Base-by-base conservation (phyloP, 2,113 vertebrate species). In the Scomber scombrus region DNA sequence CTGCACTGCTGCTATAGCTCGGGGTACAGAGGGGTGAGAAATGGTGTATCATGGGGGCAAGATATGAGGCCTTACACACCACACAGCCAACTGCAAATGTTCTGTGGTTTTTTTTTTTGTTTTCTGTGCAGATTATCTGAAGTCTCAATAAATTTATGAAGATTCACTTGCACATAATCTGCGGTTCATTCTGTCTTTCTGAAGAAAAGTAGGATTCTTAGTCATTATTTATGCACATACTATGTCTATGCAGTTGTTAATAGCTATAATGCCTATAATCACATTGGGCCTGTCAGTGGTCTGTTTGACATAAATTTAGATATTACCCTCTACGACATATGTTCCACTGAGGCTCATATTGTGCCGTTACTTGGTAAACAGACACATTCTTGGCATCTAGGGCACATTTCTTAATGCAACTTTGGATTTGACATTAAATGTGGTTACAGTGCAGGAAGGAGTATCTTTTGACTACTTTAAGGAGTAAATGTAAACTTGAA, bases 281-380 rank as follows among this genome's bases (percentile, higher is more conserved):
- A 71, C 55, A 71, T 12, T 18, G 40, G 54, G 45, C 26, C 69
- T 54, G 75, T 76, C 80, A 66, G 71, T 52, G 67, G 64, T 66
- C 50, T 4, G 46, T 61, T 31, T 73, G 88, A 84, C 77, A 63
- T 67, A 75, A 76, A 66, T 85, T 81, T 88, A 68, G 77, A 85
- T 46, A 10, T 85, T 49, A 63, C 51, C 49, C 67, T 52, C 51
- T 10, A 4, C 69, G 52, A 62, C 3, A 40, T 63, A 55, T 40
- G 1, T 21, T 58, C 66, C 49, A 47, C 45, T 29, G 58, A 80
- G 73, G 18, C 43, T 71, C 50, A 49, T 61, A 75, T 71, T 80
- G 31, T 75, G 31, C 63, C 21, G 55, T 64, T 85, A 54, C 73
- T 68, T 71, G 10, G 61, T 80, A 75, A 85, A 83, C 51, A 84